phyloP scores from a whole-genome alignment of 2,113 vertebrate genomes.

The Nesogale talazaci region DNA sequence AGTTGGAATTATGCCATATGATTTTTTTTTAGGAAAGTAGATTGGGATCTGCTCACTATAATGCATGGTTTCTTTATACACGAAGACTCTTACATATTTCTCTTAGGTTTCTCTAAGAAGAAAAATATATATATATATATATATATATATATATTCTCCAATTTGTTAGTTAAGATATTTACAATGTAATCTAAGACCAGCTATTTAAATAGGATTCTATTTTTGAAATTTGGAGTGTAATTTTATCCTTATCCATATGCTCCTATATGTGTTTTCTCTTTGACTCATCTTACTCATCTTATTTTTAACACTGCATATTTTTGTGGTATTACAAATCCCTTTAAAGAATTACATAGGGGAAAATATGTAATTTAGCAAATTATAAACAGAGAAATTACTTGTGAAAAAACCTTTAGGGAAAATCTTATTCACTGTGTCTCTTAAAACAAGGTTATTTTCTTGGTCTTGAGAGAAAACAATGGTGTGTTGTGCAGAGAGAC shows the following conservation, averaged over 20 bases:
- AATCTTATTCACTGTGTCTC: not conserved
- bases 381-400: not conserved
- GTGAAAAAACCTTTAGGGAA: not conserved
- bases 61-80: not conserved
- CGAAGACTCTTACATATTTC: not conserved
- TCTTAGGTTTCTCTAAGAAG: constrained; percentile 6
- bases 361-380: constrained; percentile 16
- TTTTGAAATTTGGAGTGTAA: not conserved
- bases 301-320: not conserved
- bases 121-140: no score
- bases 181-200: not conserved
- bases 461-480: not conserved
- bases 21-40: not conserved
- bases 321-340: not conserved
- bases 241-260: not conserved
- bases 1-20: not conserved
- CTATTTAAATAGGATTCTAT: not conserved
- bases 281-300: not conserved
- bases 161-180: not conserved
- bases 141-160: not conserved
- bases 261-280: constrained; percentile 1
- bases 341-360: not conserved
- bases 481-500: not conserved
- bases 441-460: not conserved
- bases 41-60: not conserved